phyloP scores from a whole-genome alignment of 2,113 vertebrate species.

The Tragelaphus imberbis region DNA sequence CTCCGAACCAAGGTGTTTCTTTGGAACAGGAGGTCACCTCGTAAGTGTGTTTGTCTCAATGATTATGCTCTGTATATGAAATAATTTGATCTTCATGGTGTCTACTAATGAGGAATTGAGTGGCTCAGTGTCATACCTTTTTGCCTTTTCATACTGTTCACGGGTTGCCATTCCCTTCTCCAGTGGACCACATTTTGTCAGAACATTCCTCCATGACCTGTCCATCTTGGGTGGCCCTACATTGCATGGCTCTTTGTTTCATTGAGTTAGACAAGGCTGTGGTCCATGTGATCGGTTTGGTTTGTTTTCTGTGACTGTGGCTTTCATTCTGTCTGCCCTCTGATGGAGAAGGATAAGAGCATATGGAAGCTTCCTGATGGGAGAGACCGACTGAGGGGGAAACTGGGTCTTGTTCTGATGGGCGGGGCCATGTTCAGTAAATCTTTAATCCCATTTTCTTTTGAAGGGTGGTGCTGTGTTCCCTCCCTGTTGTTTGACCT shows the following conservation, averaged over 20 bases:
- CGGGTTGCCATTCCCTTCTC: neutral
- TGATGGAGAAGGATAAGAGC: neutral
- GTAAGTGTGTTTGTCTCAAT: neutral
- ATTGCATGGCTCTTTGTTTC: rapidly evolving
- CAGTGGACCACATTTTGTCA: neutral
- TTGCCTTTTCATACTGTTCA: neutral
- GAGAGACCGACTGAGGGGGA: neutral
- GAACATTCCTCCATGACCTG: neutral
- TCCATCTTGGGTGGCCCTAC: neutral
- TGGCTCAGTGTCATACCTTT: neutral
- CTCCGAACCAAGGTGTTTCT: neutral
- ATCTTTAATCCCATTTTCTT: neutral
- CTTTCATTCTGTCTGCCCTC: neutral
- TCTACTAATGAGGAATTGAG: neutral
- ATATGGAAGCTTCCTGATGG: neutral
- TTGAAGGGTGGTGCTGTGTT: neutral
- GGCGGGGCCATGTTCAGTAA: neutral
- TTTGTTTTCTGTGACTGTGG: neutral
- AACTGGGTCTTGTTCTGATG: neutral
- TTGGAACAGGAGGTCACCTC: neutral
- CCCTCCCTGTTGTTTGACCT: neutral
- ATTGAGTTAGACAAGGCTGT: neutral
- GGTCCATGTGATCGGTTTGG: neutral
- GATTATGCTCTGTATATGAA: rapidly evolving
- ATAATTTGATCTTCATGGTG: neutral